These are phyloP conservation scores for Heteromurus nitidus DNA, from an alignment of 2,888 invertebrate species.

Conservation along the genomic window DNA sequence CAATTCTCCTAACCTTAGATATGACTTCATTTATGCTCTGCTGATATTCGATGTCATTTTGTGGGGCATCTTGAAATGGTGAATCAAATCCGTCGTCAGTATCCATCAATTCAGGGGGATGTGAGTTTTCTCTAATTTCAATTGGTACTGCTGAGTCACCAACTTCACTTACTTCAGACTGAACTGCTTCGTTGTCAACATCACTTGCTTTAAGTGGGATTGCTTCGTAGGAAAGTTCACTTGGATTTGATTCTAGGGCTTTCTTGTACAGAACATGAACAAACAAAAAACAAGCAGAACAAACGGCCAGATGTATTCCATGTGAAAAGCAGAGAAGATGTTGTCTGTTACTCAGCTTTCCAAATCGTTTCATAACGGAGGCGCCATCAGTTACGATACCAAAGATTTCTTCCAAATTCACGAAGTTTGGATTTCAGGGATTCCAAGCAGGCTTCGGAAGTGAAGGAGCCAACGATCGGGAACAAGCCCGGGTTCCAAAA, in stretches of 20 bases:
- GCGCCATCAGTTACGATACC: background rate
- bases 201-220: background rate
- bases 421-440: background rate
- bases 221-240: too few species aligned
- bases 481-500: conserved; percentile 6
- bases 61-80: background rate
- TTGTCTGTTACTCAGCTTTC: background rate
- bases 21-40: background rate
- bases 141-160: too few species aligned
- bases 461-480: conserved; percentile 1
- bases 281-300: too few species aligned
- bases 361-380: background rate
- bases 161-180: background rate
- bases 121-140: too few species aligned
- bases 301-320: conserved; percentile 21
- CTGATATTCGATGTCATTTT: too few species aligned
- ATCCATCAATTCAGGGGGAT: too few species aligned
- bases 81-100: background rate
- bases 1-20: background rate
- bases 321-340: conserved; percentile 4
- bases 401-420: background rate
- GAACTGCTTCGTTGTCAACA: background rate
- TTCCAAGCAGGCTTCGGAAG: background rate
- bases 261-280: too few species aligned
- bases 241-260: too few species aligned